Conservation (phyloP, 2,888 invertebrate species). For the Dichetophora obliterata region DNA sequence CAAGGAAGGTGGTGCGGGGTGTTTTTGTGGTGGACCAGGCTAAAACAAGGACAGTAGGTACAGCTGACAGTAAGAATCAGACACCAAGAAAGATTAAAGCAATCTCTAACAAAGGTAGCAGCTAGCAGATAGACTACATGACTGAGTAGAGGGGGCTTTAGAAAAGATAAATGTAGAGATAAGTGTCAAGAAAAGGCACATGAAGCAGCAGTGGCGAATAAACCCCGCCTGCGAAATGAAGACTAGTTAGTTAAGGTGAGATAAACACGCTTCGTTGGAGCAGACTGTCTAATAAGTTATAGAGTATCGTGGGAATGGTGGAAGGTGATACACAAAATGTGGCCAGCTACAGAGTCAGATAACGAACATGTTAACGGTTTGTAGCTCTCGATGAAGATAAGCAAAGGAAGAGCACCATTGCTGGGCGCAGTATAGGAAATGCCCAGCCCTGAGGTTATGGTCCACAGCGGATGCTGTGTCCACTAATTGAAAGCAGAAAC, state of each 20-base stretch:
- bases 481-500: slow-evolving; percentile 50
- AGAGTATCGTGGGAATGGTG: too few relatives aligned
- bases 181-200: slow-evolving; percentile 13
- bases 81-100: too few relatives aligned
- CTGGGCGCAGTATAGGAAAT: background rate
- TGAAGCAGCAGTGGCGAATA: slow-evolving; percentile 32
- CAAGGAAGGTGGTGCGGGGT: background rate
- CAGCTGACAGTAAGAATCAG: background rate
- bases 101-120: background rate
- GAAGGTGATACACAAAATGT: background rate
- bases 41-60: background rate
- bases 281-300: background rate
- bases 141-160: background rate
- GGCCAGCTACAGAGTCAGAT: background rate
- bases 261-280: slow-evolving; percentile 57
- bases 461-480: slow-evolving; percentile 29
- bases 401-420: slow-evolving; percentile 1
- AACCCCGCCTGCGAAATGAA: slow-evolving; percentile 62
- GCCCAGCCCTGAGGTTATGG: slow-evolving; percentile 5
- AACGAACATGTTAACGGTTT: background rate
- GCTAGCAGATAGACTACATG: background rate
- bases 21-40: too few relatives aligned
- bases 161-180: slow-evolving; percentile 9
- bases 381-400: background rate
- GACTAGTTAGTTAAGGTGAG: slow-evolving; percentile 62